Percentiles rank a stretch among this genome's conserved stretches.
These are phyloP conservation scores for Microplitis demolitor DNA, from an alignment of 1,140 invertebrate species.

Conservation along the genomic window DNA sequence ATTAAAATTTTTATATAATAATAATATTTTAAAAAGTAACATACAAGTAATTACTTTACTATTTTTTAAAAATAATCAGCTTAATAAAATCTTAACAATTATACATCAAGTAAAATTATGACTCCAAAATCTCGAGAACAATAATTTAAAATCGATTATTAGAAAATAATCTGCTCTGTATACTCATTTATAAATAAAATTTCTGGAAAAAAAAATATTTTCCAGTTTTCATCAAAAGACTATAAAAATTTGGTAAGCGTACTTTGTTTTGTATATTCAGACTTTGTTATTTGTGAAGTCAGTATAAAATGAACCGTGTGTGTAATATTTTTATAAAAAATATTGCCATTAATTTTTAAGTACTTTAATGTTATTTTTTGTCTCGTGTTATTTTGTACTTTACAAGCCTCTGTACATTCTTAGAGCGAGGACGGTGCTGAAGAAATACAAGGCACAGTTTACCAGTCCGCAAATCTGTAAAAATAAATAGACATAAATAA, in stretches of 20 bases:
- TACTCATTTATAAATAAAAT: no score
- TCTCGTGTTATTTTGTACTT: constrained; percentile 29
- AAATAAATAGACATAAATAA: constrained; percentile 14
- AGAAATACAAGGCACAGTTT: constrained; percentile 71
- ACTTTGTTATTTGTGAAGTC: constrained; percentile 2
- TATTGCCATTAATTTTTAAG: background rate
- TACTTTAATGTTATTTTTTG: background rate
- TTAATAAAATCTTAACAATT: no score
- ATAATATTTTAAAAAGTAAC: no score
- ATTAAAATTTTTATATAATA: no score
- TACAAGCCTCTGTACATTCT: constrained; percentile 73
- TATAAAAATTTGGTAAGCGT: background rate
- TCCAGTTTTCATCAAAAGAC: no score
- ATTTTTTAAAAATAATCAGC: no score
- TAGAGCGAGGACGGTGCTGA: constrained; percentile 76
- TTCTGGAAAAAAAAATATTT: no score
- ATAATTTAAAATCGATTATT: no score
- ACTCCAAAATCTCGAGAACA: no score
- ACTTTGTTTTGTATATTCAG: background rate
- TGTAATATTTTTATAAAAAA: constrained; percentile 1
- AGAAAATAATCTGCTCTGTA: no score
- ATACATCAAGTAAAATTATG: no score
- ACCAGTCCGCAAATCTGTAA: constrained; percentile 75
- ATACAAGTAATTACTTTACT: no score
- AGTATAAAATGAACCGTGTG: constrained; percentile 5